Evolutionary conservation across 2,113 vertebrate species (phyloP), one percentile per base, ranked within the genome.

Genomic region (Cebidichthys violaceus): DNA sequence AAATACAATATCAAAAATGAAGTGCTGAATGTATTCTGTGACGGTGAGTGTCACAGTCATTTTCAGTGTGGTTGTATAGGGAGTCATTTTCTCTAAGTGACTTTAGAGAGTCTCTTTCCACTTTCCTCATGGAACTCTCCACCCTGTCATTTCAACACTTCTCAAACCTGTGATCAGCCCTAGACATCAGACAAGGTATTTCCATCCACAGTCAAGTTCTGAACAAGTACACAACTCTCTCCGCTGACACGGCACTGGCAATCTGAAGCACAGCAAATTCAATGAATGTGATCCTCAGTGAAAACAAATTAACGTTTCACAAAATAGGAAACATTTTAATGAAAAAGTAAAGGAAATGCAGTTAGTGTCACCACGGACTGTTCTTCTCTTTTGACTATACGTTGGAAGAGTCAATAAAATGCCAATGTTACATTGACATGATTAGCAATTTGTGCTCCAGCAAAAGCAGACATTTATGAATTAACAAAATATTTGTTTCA

Each of bases 141-240:
- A 84, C 90, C 80, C 88, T 89, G 83, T 91, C 82, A 91, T 92
- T 92, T 90, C 54, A 57, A 80, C 84, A 85, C 84, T 81, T 69
- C 73, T 76, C 77, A 91, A 33, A 86, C 83, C 89, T 90, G 73
- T 88, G 81, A 92, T 90, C 87, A 89, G 37, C 70, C 79, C 55
- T 2, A 71, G 55, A 77, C 86, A 80, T 81, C 85, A 87, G 52
- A 68, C 81, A 69, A 88, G 76, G 73, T 78, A 81, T 82, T 88
- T 87, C 81, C 82, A 86, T 67, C 75, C 70, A 54, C 67, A 76
- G 81, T 70, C 71, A 83, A 54, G 50, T 70, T 85, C 41, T 66
- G 17, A 66, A 82, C 61, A 55, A 69, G 82, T 83, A 90, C 86
- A 90, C 85, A 88, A 84, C 78, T 71, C 18, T 22, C 35, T 65